Conservation (phyloP, 1,140 invertebrate species). For the Eciton burchellii region DNA sequence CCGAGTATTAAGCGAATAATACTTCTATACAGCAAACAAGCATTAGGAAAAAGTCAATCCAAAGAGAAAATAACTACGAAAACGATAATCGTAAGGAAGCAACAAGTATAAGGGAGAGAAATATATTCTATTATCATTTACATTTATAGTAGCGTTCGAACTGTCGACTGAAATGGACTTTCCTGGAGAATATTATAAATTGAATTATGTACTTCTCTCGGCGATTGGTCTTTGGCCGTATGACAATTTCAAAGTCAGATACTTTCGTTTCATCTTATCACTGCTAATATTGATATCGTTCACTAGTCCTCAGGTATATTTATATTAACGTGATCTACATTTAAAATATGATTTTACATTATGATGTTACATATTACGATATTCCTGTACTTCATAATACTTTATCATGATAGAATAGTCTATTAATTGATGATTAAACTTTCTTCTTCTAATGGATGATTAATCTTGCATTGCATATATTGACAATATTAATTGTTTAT, state of each 20-base stretch:
- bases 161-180: slow-evolving; percentile 5
- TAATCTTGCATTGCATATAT: too few relatives aligned
- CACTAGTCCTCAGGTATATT: slow-evolving; percentile 10
- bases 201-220: slow-evolving; percentile 15
- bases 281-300: background rate
- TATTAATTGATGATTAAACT: too few relatives aligned
- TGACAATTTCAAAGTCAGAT: background rate
- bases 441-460: too few relatives aligned
- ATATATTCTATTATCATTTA: too few relatives aligned
- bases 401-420: background rate
- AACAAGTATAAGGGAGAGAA: too few relatives aligned
- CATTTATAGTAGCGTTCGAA: background rate
- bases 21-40: background rate
- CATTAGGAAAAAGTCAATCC: background rate
- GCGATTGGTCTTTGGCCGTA: slow-evolving; percentile 25
- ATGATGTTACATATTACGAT: background rate
- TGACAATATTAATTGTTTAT: too few relatives aligned
- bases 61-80: background rate
- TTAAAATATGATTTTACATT: too few relatives aligned
- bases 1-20: too few relatives aligned
- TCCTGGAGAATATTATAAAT: background rate
- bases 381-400: background rate
- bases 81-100: background rate
- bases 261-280: background rate
- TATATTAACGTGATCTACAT: background rate